A percentile compares a stretch with the other conserved stretches of the same genome.
phyloP scores from a whole-genome alignment of 2,888 invertebrate genomes.

The Hedya salicella region DNA sequence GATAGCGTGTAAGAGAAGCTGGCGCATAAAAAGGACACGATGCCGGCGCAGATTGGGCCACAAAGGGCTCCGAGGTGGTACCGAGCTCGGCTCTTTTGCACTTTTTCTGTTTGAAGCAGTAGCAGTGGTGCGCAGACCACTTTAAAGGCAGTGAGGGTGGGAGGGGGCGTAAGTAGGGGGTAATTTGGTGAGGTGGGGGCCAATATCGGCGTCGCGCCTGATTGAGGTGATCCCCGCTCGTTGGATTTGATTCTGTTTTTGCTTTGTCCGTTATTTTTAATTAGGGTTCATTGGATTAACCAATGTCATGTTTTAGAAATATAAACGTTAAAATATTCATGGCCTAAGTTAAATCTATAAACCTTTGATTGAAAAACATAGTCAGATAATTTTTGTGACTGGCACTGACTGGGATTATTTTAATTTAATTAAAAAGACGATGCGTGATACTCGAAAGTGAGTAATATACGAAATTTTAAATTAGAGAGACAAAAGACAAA shows the following conservation, averaged over 20 bases:
- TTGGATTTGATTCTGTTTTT: conserved; percentile 74
- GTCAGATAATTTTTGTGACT: not conserved
- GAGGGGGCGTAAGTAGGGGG: conserved; percentile 82
- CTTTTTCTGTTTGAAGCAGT: conserved; percentile 83
- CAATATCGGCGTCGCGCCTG: conserved; percentile 82
- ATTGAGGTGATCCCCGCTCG: conserved; percentile 81
- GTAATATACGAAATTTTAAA: not conserved
- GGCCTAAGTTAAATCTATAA: not conserved
- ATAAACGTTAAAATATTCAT: not conserved
- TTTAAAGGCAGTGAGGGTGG: conserved; percentile 82
- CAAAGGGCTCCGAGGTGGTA: conserved; percentile 84
- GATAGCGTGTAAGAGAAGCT: conserved; percentile 81
- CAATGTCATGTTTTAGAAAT: conserved; percentile 17
- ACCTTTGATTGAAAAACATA: not conserved
- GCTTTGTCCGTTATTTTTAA: conserved; percentile 67
- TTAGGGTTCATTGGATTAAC: conserved; percentile 56
- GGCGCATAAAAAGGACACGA: conserved; percentile 80
- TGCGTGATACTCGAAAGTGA: not conserved
- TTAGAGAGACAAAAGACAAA: conserved; percentile 12
- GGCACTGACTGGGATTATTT: not conserved
- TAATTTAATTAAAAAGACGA: not conserved
- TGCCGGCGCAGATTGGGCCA: conserved; percentile 82
- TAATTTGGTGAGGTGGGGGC: conserved; percentile 83
- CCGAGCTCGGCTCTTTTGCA: conserved; percentile 78
- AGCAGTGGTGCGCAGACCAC: conserved; percentile 82